Evolutionary conservation across 2,797 vertebrate species (phyloP), one percentile per base, ranked within the genome.

Genomic region (Pangasius djambal): DNA sequence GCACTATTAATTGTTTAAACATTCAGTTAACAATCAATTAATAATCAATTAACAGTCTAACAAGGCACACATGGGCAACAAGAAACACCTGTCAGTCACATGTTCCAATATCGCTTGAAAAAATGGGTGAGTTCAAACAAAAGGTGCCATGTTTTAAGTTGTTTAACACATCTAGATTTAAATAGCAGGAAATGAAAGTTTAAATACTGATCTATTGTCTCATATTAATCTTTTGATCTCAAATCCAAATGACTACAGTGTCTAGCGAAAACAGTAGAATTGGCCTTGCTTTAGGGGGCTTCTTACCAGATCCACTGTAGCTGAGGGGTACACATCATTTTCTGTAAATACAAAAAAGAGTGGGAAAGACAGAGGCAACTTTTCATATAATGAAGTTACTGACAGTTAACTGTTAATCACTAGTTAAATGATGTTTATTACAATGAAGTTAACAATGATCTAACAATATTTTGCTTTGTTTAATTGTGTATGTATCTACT

Each of bases 261-360:
- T 55, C 1, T 18, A 55, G 48, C 6, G 31, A n/a, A 16, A 40
- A 40, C 40, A 40, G 40, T 40, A 74, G 8, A 18, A 78, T 18
- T 31, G 48, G 28, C 40, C 40, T 40, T 40, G 40, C 40, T 44
- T 74, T 12, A 12, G 0, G 20, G 20, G 40, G 40, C 1, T 75
- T 13, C 0, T 40, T 12, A 48, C 40, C 7, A 74, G 16, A 22
- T 74, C 8, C 20, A 28, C 63, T 75, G 67, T 78, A 67, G 52
- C 89, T 84, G 20, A 52, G 40, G 77, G 59, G 13, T 57, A 63
- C 20, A 63, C 65, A 69, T 90, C 55, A 63, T 69, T 67, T 86
- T 67, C 28, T 75, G 28, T 70, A 44, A 59, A 63, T 83, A 25
- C 6, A 40, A 48, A 52, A 75, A 88, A 10, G 4, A 12, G 63